A percentile compares a stretch with the other conserved stretches of the same genome.
phyloP scores from a whole-genome alignment of 92 coral and sea anemone species.

The Micromussa lordhowensis region DNA sequence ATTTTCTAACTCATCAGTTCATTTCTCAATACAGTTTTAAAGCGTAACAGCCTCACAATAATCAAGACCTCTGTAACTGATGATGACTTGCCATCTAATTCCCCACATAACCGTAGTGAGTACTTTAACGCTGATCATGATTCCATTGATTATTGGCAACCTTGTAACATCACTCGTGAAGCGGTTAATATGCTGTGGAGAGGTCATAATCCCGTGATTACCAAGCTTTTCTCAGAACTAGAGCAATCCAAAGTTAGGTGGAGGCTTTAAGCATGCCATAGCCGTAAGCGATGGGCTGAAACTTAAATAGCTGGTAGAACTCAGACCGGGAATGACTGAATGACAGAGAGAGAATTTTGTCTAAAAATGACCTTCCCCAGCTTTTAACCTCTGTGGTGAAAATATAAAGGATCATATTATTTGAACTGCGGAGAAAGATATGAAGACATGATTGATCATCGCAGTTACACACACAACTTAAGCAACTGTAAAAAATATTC shows the following conservation, averaged over 20 bases:
- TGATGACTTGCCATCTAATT: constrained; percentile 36
- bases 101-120: constrained; percentile 27
- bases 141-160: background rate
- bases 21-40: constrained; percentile 17
- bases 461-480: too few relatives aligned
- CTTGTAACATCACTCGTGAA: background rate
- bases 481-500: too few relatives aligned
- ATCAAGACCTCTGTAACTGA: constrained; percentile 33
- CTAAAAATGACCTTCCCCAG: background rate
- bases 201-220: too few relatives aligned
- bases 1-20: background rate
- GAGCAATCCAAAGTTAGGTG: background rate
- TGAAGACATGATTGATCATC: too few relatives aligned
- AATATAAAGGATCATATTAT: too few relatives aligned
- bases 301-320: too few relatives aligned
- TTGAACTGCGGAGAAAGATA: too few relatives aligned
- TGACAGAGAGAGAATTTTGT: background rate
- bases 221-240: background rate
- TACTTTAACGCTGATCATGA: constrained; percentile 2
- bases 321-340: too few relatives aligned
- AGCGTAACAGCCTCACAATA: constrained; percentile 29
- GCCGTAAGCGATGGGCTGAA: too few relatives aligned
- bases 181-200: background rate
- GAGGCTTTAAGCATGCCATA: background rate
- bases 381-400: too few relatives aligned